These are phyloP conservation scores for Gobiocypris rarus DNA, from an alignment of 2,113 vertebrate species.

Conservation along the genomic window DNA sequence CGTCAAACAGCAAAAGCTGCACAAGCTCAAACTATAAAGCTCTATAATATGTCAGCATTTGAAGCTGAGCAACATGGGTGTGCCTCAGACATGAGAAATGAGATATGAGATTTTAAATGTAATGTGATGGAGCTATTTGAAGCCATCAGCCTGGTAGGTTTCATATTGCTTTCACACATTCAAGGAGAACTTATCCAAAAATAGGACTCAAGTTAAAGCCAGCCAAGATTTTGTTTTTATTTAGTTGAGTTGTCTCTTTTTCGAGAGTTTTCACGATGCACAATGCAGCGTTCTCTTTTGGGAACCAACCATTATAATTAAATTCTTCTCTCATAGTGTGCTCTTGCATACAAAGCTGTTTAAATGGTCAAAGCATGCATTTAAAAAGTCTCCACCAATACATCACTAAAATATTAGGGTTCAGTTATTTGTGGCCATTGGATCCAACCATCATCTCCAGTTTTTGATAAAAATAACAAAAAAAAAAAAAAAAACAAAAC, in stretches of 20 bases:
- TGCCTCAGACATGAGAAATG: constrained; percentile 52
- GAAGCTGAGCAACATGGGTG: constrained; percentile 22
- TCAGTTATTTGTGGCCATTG: not conserved
- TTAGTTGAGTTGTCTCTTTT: not conserved
- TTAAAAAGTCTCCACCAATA: not conserved
- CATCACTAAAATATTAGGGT: not conserved
- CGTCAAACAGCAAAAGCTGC: not conserved
- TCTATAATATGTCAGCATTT: constrained; percentile 31
- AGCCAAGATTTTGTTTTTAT: constrained; percentile 21
- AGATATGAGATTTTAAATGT: constrained; percentile 54
- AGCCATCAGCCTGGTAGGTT: constrained; percentile 45
- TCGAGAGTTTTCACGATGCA: not conserved
- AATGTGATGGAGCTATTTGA: constrained; percentile 50
- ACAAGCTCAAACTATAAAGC: constrained; percentile 30
- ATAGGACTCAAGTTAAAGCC: constrained; percentile 2
- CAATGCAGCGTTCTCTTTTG: constrained; percentile 37
- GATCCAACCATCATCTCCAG: not conserved
- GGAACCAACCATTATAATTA: constrained; percentile 31
- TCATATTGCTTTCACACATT: constrained; percentile 33
- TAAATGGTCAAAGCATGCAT: constrained; percentile 12
- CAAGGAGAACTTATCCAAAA: constrained; percentile 41
- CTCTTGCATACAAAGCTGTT: constrained; percentile 15
- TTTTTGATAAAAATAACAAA: too few species aligned
- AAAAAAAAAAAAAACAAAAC: too few species aligned
- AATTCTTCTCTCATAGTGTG: constrained; percentile 25